Base-by-base conservation (phyloP, 2,888 invertebrate species). In the Eugnorisma glareosa region DNA sequence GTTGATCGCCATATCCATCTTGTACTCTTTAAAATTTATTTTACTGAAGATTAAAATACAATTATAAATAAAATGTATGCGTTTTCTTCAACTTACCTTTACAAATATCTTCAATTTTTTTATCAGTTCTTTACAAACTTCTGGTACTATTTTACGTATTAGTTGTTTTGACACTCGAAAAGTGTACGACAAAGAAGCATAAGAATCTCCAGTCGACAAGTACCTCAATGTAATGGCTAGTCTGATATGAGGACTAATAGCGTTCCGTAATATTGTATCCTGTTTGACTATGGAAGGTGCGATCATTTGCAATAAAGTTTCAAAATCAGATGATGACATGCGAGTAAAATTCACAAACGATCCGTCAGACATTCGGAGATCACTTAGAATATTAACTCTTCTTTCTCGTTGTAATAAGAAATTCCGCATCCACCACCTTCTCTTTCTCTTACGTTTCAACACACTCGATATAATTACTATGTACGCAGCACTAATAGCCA, bases 161-260 rank as follows among this genome's bases (percentile, higher is more conserved):
- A 86, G 71, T 86, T 88, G 84, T 84, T 86, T 88, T 86, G 83
- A 87, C 73, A 88, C 82, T 88, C 79, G 67, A 81, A 85, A 85
- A 73, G 86, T 86, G 75, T 86, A 88, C 66, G 85, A 86, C 75
- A 86, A 76, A 6, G 83, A 85, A 77, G 69, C 79, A 79, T 86
- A 86, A 67, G 80, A 84, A 78, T 86, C 85, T 79, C 86, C 86
- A 73, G 85, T 82, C 37, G 86, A 64, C 64, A 87, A 77, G 67
- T 80, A 87, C 61, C 85, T 83, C 67, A 86, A 84, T 78, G 85
- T 85, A 74, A 86, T 79, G 37, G 81, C 81, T 5, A 87, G 84
- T 83, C 87, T 84, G 67, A 70, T 76, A 59, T 81, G 73, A 71
- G 79, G 73, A 64, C 70, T 80, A 79, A 86, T 72, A 80, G 88